A percentile compares a stretch with the other conserved stretches of the same genome.
phyloP scores from a whole-genome alignment of 2,797 vertebrate genomes.

The Xyrichtys novacula region DNA sequence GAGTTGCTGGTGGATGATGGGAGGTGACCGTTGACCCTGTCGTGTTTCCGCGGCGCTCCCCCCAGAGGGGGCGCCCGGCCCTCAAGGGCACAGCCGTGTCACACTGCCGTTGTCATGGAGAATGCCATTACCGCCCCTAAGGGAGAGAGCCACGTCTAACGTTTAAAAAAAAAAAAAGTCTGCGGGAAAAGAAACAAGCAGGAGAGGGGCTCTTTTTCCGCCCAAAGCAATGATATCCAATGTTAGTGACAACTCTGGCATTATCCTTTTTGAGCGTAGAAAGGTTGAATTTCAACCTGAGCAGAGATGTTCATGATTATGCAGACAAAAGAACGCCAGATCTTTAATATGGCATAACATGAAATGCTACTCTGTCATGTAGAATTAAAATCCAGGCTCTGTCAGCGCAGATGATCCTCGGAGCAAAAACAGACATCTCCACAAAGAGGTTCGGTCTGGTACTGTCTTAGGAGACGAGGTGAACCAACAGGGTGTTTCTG shows the following conservation, averaged over 20 bases:
- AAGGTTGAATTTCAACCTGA: conserved; percentile 76
- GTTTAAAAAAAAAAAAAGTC: conserved; percentile 41
- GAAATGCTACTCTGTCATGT: conserved; percentile 65
- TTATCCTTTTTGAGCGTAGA: conserved; percentile 64
- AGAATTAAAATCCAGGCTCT: conserved; percentile 34
- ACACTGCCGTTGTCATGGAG: conserved; percentile 80
- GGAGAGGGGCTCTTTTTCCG: conserved; percentile 50
- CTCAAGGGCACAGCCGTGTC: conserved; percentile 82
- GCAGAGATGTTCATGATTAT: conserved; percentile 38
- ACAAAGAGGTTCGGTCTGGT: conserved; percentile 17
- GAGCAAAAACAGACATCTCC: conserved; percentile 1
- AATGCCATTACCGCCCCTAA: conserved; percentile 81
- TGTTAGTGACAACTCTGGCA: conserved; percentile 78
- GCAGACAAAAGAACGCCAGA: conserved; percentile 41
- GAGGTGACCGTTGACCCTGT: conserved; percentile 80
- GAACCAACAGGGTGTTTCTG: conserved; percentile 12
- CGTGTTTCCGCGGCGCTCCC: conserved; percentile 74
- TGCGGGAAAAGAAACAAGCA: conserved; percentile 35
- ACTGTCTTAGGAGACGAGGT: conserved; percentile 22
- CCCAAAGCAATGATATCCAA: conserved; percentile 63
- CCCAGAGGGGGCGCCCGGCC: conserved; percentile 72
- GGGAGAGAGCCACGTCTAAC: conserved; percentile 69
- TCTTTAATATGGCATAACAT: conserved; percentile 23
- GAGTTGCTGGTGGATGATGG: conserved; percentile 76
- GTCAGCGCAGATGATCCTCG: conserved; percentile 36